Evolutionary conservation across 1,140 invertebrate genomes (phyloP), one percentile per base, ranked within the genome.

Genomic region (Centruroides vittatus): DNA sequence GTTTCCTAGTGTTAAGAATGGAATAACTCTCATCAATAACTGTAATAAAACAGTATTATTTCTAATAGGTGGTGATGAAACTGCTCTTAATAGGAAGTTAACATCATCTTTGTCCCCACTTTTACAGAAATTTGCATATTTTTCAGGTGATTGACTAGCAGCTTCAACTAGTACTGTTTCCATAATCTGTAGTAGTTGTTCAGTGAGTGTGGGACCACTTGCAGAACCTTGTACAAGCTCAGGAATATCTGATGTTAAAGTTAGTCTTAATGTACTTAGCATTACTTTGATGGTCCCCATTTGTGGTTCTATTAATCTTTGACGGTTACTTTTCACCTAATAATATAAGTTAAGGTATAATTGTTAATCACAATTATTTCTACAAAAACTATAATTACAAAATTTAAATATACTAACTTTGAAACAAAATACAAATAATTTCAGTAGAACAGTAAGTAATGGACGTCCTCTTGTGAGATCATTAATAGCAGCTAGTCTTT

Each of bases 101-200:
- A 94, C 82, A 69, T 93, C 89, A 69, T 92, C 88, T 0, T 84
- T 82, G 4, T 86, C 86, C 23, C 89, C 89, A 0, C 89, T 91
- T 49, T 82, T 78, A 0, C 88, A 89, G 69, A 93, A 89, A 63
- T 81, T 80, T 53, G 84, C 77, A 73, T 90, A 93, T 9, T 81
- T 80, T 49, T 85, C 82, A 3, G 87, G 72, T 0, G 86, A 81
- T 70, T 92, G 84, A 54, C 84, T 86, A 1, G 88, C 85, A 0
- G 92, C 92, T 68, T 93, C 88, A 3, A 87, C 82, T 7, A 98
- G 75, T 62, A 97, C 87, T 0, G 85, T 88, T 75, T 98, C 93
- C 86, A 97, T 92, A 48, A 93, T 90, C 80, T 87, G 82, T 8
- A 93, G 73, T 13, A 93, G 73, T 71, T 92, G 88, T 72, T 93